phyloP scores from a whole-genome alignment of 1,140 invertebrate species.

The Drosophila sechellia region DNA sequence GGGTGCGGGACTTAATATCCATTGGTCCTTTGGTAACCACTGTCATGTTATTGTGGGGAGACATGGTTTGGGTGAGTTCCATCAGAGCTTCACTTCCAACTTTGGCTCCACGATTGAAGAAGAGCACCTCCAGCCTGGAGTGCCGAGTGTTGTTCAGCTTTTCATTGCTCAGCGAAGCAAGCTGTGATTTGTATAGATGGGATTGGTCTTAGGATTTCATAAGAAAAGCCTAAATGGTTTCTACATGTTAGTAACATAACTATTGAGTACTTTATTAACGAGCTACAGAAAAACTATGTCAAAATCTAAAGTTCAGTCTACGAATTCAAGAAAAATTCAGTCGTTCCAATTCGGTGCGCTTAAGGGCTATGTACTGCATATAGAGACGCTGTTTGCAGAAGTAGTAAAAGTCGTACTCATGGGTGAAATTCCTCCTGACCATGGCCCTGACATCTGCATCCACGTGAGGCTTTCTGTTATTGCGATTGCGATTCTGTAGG shows the following conservation, averaged over 20 bases:
- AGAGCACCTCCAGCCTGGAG: slow-evolving; percentile 85
- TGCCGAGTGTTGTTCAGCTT: slow-evolving; percentile 91
- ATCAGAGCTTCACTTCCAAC: slow-evolving; percentile 94
- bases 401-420: slow-evolving; percentile 95
- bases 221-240: not conserved
- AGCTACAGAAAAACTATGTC: slow-evolving; percentile 23
- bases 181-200: slow-evolving; percentile 14
- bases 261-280: slow-evolving; percentile 86
- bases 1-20: not conserved
- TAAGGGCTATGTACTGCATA: slow-evolving; percentile 90
- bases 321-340: slow-evolving; percentile 1
- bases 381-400: slow-evolving; percentile 94
- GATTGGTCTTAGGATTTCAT: not conserved
- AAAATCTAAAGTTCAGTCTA: slow-evolving; percentile 30
- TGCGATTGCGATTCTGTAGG: slow-evolving; percentile 69
- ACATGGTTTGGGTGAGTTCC: slow-evolving; percentile 89
- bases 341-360: slow-evolving; percentile 45
- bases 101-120: slow-evolving; percentile 95
- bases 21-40: slow-evolving; percentile 30
- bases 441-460: slow-evolving; percentile 92
- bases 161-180: slow-evolving; percentile 66
- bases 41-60: slow-evolving; percentile 85
- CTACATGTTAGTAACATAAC: slow-evolving; percentile 44
- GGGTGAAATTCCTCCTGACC: slow-evolving; percentile 92
- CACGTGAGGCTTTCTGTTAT: slow-evolving; percentile 85